Evolutionary conservation across 92 coral and sea anemone genomes (phyloP), one percentile per base, ranked within the genome.

Genomic region (Porites evermanni): DNA sequence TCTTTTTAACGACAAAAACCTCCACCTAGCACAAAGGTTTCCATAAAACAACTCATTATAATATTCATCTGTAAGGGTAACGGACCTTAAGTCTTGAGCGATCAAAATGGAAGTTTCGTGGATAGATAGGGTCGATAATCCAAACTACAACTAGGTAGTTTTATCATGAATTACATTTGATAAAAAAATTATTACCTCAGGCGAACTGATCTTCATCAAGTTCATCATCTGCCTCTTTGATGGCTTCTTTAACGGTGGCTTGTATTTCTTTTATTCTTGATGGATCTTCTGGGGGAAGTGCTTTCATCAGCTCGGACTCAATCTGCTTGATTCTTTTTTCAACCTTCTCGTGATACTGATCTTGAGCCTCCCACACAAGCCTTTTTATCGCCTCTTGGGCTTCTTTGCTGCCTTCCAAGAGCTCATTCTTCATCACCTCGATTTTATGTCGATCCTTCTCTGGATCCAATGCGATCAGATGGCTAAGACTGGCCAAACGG

Each of bases 401-500:
- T 21, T 83, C 74, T 18, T 74, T 23, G 58, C 87, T 68, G 72
- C 67, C 87, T 63, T 75, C 79, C 72, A 64, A 20, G 72, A 83
- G 87, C 80, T 83, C 81, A 1, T 8, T 52, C 60, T 56, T 63
- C 87, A 73, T 74, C 38, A 13, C 4, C 19, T 26, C 50, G 50
- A 83, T 72, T 16, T 24, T 52, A 3, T 13, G 71, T 20, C 74
- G 10, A 1, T 83, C 80, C 53, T 74, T 83, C 53, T 83, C 79
- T 47, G 81, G 87, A 74, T 83, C 81, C 80, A 83, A 66, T 18
- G 74, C 87, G 26, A 83, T 1, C 79, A 73, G 47, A 10, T 83
- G 80, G 53, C 87, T 74, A 51, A 83, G 80, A 64, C 87, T 72
- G 19, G 87, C 80, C 69, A 83, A 21, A 18, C 80, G 80, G 74